phyloP scores from a whole-genome alignment of 2,113 vertebrate genomes.

The Nannobrachium achirus region DNA sequence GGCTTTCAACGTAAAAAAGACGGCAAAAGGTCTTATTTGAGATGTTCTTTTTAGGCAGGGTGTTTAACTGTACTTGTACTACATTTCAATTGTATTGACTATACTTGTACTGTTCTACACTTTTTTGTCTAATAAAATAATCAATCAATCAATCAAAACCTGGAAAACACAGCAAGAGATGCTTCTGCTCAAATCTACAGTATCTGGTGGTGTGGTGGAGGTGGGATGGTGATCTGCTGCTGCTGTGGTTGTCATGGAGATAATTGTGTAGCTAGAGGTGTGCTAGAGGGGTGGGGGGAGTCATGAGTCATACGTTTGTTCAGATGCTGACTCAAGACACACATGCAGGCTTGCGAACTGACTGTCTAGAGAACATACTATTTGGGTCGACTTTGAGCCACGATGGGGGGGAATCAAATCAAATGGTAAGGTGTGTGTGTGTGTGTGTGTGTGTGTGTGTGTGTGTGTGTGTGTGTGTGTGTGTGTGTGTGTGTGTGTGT shows the following conservation, averaged over 20 bases:
- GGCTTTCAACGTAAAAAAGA: no score
- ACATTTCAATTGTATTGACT: no score
- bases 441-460: not conserved
- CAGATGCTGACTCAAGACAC: constrained; percentile 35
- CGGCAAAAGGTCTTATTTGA: no score
- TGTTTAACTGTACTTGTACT: no score
- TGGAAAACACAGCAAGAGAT: not conserved
- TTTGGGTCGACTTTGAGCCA: constrained; percentile 13
- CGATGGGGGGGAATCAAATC: constrained; percentile 77
- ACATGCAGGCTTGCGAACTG: constrained; percentile 6
- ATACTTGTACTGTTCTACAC: no score
- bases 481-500: constrained; percentile 11
- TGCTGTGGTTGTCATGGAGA: constrained; percentile 24
- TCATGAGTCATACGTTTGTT: constrained; percentile 38
- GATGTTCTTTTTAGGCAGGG: no score
- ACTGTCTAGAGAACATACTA: constrained; percentile 19
- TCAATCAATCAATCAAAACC: no score
- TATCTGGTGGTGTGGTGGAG: not conserved
- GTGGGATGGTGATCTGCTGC: constrained; percentile 23
- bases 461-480: constrained; percentile 10
- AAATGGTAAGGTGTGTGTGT: constrained; percentile 79
- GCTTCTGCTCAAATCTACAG: not conserved
- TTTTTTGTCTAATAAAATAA: no score
- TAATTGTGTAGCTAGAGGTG: constrained; percentile 30
- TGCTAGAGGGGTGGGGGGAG: constrained; percentile 10